phyloP scores from a whole-genome alignment of 2,113 vertebrate genomes.

The Marmota monax region DNA sequence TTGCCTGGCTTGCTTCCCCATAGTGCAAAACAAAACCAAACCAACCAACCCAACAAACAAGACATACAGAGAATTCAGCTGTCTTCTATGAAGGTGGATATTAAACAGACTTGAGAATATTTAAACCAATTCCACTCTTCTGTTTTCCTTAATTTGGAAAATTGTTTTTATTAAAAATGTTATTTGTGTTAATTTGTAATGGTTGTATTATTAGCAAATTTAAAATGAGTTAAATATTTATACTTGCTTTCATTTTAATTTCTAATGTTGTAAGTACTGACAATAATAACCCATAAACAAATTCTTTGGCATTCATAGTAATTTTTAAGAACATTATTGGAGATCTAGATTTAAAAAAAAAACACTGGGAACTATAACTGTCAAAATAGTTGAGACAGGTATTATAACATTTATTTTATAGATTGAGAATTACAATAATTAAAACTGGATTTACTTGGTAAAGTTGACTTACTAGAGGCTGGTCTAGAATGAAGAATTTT shows the following conservation, averaged over 20 bases:
- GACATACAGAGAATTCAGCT: not conserved
- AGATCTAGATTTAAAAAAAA: not conserved
- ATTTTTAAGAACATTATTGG: not conserved
- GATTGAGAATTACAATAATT: not conserved
- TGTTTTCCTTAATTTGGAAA: conserved; percentile 23
- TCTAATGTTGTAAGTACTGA: not conserved
- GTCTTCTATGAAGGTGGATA: not conserved
- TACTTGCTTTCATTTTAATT: not conserved
- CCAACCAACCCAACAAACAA: no score
- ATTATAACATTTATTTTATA: not conserved
- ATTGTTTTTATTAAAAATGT: not conserved
- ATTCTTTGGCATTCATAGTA: conserved; percentile 29
- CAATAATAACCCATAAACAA: not conserved
- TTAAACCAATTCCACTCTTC: not conserved
- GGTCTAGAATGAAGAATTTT: conserved; percentile 19
- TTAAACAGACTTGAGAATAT: not conserved
- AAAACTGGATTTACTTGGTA: conserved; percentile 17
- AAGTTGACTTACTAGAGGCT: not conserved
- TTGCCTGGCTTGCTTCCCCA: no score
- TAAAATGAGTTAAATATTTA: conserved; percentile 25
- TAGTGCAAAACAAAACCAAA: no score
- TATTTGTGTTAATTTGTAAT: not conserved
- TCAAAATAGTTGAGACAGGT: not conserved
- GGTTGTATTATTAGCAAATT: not conserved
- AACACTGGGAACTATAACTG: not conserved